Conservation (phyloP, 2,113 vertebrate species). For the Festucalex cinctus region DNA sequence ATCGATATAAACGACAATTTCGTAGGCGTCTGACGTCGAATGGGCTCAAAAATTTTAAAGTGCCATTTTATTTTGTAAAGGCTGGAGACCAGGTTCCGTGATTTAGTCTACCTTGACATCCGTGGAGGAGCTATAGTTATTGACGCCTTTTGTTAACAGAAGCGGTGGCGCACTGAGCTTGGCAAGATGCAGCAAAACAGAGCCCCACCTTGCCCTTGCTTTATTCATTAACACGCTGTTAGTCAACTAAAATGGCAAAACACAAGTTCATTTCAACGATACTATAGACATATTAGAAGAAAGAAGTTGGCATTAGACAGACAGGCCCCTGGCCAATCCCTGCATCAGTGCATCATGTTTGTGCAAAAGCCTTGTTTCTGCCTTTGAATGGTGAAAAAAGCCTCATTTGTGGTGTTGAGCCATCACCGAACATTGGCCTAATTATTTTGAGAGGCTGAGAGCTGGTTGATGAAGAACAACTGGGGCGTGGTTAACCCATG, state of each 20-base stretch:
- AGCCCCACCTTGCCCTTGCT: conserved; percentile 10
- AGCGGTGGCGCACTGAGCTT: conserved; percentile 45
- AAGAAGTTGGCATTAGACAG: neutral
- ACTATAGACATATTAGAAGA: neutral
- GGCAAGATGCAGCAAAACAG: conserved; percentile 66
- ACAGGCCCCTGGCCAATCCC: conserved; percentile 1
- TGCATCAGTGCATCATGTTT: too few relatives aligned
- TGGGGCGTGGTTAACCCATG: neutral
- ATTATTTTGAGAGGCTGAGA: neutral
- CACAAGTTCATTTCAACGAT: neutral
- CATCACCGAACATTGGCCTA: neutral
- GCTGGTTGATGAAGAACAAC: neutral
- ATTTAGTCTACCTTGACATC: conserved; percentile 33
- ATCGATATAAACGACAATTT: neutral
- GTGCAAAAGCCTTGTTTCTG: neutral
- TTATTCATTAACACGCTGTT: neutral
- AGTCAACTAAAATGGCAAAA: neutral
- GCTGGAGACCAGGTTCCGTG: neutral
- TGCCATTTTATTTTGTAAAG: conserved; percentile 46
- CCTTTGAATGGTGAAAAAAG: neutral
- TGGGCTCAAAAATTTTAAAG: neutral
- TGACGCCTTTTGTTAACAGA: conserved; percentile 65
- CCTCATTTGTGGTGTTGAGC: neutral
- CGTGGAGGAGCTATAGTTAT: conserved; percentile 39
- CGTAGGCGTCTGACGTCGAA: neutral